These are phyloP conservation scores for Ornithorhynchus anatinus DNA, from an alignment of 2,113 vertebrate species.

Conservation along the genomic window DNA sequence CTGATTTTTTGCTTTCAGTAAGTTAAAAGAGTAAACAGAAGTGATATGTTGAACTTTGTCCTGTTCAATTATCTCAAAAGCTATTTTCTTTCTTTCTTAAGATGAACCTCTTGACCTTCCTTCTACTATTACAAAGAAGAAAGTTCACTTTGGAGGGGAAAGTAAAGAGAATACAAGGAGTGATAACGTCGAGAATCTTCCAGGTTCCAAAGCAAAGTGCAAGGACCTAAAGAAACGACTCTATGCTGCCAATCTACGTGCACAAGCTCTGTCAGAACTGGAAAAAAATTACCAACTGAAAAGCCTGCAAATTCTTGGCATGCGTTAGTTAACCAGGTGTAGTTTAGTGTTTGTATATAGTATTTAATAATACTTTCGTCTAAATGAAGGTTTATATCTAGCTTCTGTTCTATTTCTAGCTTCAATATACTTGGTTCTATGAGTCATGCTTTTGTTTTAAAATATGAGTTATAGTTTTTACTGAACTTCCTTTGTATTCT, in stretches of 20 bases:
- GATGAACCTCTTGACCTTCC: constrained; percentile 59
- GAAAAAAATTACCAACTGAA: constrained; percentile 81
- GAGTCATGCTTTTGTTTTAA: not conserved
- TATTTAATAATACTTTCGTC: not conserved
- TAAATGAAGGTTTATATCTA: not conserved
- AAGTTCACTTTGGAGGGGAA: constrained; percentile 81
- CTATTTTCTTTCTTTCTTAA: constrained; percentile 35
- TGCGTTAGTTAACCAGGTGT: constrained; percentile 72
- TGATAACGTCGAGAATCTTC: constrained; percentile 48
- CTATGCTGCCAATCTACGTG: constrained; percentile 76
- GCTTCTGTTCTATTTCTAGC: not conserved
- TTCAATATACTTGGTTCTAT: not conserved
- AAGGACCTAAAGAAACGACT: constrained; percentile 79
- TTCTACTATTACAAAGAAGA: constrained; percentile 79
- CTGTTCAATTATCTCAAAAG: constrained; percentile 9
- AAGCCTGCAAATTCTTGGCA: constrained; percentile 85
- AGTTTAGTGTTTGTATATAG: not conserved
- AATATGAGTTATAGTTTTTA: not conserved
- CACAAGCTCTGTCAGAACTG: constrained; percentile 76
- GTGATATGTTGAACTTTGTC: not conserved
- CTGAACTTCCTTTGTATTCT: not conserved
- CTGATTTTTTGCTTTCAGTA: too few relatives aligned
- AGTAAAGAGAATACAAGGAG: constrained; percentile 76
- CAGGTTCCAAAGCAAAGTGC: constrained; percentile 32
- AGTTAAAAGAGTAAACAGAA: not conserved